A percentile compares a stretch with the other conserved stretches of the same genome.
Evolutionary conservation across 2,797 vertebrate genomes (phyloP).

Genomic region (Carapus acus): DNA sequence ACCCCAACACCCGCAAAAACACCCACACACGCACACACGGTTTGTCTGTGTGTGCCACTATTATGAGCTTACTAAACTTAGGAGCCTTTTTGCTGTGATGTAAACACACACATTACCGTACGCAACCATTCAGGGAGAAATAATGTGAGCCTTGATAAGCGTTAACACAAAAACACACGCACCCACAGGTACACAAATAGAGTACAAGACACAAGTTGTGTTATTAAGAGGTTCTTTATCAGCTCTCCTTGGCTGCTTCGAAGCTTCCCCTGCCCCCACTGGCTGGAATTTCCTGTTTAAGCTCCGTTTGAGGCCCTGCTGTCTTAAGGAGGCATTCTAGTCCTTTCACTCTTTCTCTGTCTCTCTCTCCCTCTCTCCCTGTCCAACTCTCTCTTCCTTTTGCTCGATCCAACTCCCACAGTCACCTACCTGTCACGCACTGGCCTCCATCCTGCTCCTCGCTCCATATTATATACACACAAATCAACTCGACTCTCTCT

Average conservation of each 20-base stretch:
- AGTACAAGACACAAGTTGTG: slow-evolving; percentile 43
- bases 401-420: too few species aligned
- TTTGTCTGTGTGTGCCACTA: slow-evolving; percentile 20
- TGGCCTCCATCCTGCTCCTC: slow-evolving; percentile 26
- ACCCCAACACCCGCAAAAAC: slow-evolving; percentile 32
- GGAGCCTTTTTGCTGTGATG: slow-evolving; percentile 30
- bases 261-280: slow-evolving; percentile 65
- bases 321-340: slow-evolving; percentile 64
- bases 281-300: slow-evolving; percentile 83
- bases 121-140: slow-evolving; percentile 36
- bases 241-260: slow-evolving; percentile 53
- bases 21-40: slow-evolving; percentile 11
- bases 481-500: slow-evolving; percentile 7
- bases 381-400: too few species aligned
- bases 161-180: slow-evolving; percentile 42
- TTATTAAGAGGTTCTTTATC: slow-evolving; percentile 70
- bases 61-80: slow-evolving; percentile 44
- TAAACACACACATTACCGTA: slow-evolving; percentile 45
- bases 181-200: slow-evolving; percentile 50
- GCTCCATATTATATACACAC: slow-evolving; percentile 23
- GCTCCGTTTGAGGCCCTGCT: slow-evolving; percentile 73
- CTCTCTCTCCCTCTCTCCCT: slow-evolving; percentile 19
- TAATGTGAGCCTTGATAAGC: slow-evolving; percentile 44
- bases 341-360: slow-evolving; percentile 36
- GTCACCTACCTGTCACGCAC: too few species aligned